Percentiles rank a stretch among this genome's conserved stretches.
phyloP scores from a whole-genome alignment of 2,797 vertebrate genomes.

The Nasua narica region DNA sequence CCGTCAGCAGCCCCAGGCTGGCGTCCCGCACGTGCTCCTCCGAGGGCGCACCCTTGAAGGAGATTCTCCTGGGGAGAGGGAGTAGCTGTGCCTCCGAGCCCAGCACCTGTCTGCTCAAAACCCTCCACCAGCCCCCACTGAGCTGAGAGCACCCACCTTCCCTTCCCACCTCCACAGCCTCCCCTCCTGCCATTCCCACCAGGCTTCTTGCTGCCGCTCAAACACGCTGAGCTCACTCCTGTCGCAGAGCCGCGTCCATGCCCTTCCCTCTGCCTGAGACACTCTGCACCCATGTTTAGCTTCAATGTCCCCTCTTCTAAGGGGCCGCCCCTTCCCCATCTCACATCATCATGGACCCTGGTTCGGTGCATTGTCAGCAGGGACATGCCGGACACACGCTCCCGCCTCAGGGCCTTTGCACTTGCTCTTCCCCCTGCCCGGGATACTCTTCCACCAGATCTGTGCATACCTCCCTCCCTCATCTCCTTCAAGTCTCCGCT shows the following conservation, averaged over 20 bases:
- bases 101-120: not conserved
- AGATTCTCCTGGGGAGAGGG: slow-evolving; percentile 74
- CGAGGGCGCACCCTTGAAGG: slow-evolving; percentile 79
- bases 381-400: not conserved
- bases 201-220: rapidly evolving
- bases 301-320: not conserved
- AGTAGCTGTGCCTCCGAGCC: not conserved
- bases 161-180: not conserved
- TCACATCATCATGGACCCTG: not conserved
- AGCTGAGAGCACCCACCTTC: not conserved
- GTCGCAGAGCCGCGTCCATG: not conserved
- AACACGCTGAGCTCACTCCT: rapidly evolving
- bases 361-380: not conserved
- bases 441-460: not conserved
- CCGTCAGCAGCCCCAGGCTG: slow-evolving; percentile 82
- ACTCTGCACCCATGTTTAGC: not conserved
- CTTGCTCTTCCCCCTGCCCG: not conserved
- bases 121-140: rapidly evolving
- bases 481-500: not conserved
- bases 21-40: slow-evolving; percentile 77
- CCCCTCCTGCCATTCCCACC: not conserved
- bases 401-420: not conserved
- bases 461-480: not conserved
- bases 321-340: not conserved
- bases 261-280: not conserved